Evolutionary conservation across 2,888 invertebrate genomes (phyloP).

Genomic region (Dryocosmus kuriphilus): DNA sequence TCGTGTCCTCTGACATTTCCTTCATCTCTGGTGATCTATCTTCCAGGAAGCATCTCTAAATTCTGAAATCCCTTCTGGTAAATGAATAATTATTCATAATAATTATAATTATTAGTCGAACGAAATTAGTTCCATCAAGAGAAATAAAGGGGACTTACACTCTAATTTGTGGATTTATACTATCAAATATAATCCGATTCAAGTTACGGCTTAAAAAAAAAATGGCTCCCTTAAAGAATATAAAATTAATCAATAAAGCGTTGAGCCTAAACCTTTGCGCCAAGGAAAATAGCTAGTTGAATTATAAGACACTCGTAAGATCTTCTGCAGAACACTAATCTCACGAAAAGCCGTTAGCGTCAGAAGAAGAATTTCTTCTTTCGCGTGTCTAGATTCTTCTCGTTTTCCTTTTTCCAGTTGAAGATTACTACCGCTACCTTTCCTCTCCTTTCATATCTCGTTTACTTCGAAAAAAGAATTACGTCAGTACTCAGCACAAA

Average conservation of each 20-base stretch:
- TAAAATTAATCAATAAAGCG: too few relatives aligned
- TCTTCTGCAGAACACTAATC: neutral
- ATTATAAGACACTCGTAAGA: neutral
- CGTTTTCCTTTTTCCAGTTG: constrained; percentile 21
- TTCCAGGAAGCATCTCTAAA: neutral
- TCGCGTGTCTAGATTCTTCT: neutral
- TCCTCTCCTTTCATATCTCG: neutral
- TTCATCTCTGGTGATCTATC: constrained; percentile 16
- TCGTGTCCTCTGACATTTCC: constrained; percentile 16
- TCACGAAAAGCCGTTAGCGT: neutral
- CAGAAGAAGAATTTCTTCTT: constrained; percentile 16
- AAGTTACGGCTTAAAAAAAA: too few relatives aligned
- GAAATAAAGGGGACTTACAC: neutral
- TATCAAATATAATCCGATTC: neutral
- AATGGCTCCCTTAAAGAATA: too few relatives aligned
- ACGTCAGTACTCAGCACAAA: neutral
- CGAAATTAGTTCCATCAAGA: neutral
- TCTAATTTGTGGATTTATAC: neutral
- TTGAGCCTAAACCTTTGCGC: too few relatives aligned
- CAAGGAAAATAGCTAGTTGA: too few relatives aligned
- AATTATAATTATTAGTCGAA: neutral
- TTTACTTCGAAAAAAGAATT: constrained; percentile 5
- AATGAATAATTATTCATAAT: constrained; percentile 12
- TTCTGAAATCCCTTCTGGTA: neutral
- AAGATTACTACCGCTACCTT: constrained; percentile 7